A percentile compares a stretch with the other conserved stretches of the same genome.
These are phyloP conservation scores for Tipula lateralis DNA, from an alignment of 2,888 invertebrate species.

Conservation along the genomic window DNA sequence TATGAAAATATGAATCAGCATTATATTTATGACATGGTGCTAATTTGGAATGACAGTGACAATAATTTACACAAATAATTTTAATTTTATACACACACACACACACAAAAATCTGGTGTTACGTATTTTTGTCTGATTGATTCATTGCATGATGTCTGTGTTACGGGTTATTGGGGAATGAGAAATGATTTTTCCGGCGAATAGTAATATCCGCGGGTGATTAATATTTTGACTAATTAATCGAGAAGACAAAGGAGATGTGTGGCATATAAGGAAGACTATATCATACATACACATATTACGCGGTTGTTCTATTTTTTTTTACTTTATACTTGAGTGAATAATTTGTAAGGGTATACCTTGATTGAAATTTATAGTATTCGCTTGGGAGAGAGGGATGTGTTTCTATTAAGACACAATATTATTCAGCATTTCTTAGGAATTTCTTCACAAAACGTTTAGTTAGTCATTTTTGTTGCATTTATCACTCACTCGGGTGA, in stretches of 20 bases:
- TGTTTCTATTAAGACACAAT: neutral
- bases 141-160: neutral
- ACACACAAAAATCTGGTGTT: neutral
- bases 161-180: neutral
- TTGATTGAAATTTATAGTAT: constrained; percentile 1
- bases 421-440: neutral
- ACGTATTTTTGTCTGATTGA: neutral
- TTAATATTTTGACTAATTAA: neutral
- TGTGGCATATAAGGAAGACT: neutral
- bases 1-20: neutral
- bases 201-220: neutral
- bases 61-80: constrained; percentile 19
- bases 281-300: no score
- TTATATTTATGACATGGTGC: constrained; percentile 11
- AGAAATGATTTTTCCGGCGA: neutral
- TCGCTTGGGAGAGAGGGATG: neutral
- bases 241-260: neutral
- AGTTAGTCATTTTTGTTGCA: neutral
- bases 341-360: constrained; percentile 11
- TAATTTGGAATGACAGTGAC: constrained; percentile 24
- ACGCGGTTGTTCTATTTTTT: neutral
- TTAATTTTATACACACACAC: neutral
- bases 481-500: neutral
- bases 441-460: neutral
- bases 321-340: neutral